These are phyloP conservation scores for Trachelus tabidus DNA, from an alignment of 2,888 invertebrate species.

Conservation along the genomic window DNA sequence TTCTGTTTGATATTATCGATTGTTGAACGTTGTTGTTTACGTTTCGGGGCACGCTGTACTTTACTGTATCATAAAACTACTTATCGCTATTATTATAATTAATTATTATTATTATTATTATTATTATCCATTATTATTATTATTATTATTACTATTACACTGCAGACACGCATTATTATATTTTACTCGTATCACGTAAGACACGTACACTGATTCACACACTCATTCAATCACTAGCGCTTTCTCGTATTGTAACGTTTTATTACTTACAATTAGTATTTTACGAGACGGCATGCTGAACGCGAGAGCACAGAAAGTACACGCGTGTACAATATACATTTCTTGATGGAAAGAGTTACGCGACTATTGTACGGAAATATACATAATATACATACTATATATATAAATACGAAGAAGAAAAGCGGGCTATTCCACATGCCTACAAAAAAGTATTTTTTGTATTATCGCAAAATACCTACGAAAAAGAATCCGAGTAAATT, in stretches of 20 bases:
- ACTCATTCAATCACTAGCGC: conserved; percentile 30
- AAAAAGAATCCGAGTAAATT: neutral
- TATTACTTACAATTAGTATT: conserved; percentile 26
- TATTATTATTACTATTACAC: conserved; percentile 16
- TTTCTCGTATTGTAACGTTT: conserved; percentile 35
- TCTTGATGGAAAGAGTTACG: neutral
- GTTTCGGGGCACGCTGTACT: conserved; percentile 64
- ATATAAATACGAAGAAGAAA: conserved; percentile 15
- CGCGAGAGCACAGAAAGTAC: neutral
- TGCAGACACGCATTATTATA: conserved; percentile 27
- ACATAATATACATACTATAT: conserved; percentile 23
- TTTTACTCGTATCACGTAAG: conserved; percentile 26
- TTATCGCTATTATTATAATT: conserved; percentile 28
- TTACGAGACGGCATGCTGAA: conserved; percentile 40
- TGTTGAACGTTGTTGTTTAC: conserved; percentile 65
- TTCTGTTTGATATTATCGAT: conserved; percentile 65
- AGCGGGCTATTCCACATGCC: conserved; percentile 51
- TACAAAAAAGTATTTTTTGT: conserved; percentile 49
- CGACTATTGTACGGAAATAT: conserved; percentile 20
- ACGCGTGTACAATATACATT: neutral
- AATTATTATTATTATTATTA: conserved; percentile 29
- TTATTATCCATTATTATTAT: conserved; percentile 26
- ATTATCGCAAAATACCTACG: conserved; percentile 21
- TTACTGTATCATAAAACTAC: conserved; percentile 59
- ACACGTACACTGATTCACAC: conserved; percentile 10